Evolutionary conservation across 2,888 invertebrate genomes (phyloP).

Genomic region (Microplitis manilae): DNA sequence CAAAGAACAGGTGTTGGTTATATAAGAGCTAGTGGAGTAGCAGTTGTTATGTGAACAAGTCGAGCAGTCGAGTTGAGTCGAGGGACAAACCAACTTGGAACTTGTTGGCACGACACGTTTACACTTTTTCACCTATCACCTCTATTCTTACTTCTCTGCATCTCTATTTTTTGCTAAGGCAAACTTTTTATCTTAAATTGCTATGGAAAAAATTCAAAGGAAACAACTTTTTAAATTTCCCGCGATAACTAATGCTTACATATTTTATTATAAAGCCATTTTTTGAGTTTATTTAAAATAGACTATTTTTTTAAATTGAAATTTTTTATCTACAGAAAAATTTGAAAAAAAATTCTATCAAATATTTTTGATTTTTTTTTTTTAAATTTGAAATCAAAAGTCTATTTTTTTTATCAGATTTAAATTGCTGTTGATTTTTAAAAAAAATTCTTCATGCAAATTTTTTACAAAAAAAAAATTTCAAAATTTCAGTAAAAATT

Average conservation of each 20-base stretch:
- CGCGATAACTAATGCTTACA: neutral
- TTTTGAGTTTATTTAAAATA: neutral
- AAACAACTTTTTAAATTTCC: neutral
- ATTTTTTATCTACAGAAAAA: no score
- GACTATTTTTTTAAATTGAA: neutral
- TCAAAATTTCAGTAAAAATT: no score
- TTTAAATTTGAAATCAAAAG: no score
- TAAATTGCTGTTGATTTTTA: no score
- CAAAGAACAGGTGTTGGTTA: neutral
- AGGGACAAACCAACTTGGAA: neutral
- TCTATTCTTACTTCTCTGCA: neutral
- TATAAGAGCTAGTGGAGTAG: neutral
- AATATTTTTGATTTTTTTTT: no score
- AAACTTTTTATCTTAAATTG: neutral
- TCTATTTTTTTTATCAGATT: no score
- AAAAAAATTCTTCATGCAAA: no score
- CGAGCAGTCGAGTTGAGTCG: neutral
- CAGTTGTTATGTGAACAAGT: neutral
- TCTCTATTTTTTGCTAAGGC: neutral
- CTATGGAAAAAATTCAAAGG: neutral
- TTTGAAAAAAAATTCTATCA: no score
- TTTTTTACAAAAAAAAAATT: no score
- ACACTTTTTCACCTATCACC: neutral
- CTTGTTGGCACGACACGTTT: neutral
- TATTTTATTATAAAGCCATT: neutral